phyloP scores from a whole-genome alignment of 2,113 vertebrate genomes.

The Lepus americanus region DNA sequence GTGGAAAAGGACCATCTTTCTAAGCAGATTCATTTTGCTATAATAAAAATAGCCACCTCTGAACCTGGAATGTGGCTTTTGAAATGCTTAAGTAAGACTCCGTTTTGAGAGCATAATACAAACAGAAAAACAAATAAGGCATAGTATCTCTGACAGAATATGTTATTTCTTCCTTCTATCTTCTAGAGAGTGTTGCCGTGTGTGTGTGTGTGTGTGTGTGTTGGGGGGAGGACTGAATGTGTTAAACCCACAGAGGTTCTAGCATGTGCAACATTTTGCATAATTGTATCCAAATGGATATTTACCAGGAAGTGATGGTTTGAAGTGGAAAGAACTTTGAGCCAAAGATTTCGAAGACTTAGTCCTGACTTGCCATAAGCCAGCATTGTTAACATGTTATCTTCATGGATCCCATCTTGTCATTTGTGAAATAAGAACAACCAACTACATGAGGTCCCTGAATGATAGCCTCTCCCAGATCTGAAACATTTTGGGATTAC shows the following conservation, averaged over 20 bases:
- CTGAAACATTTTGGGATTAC: background rate
- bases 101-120: conserved; percentile 49
- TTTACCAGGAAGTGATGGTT: background rate
- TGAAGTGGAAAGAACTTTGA: background rate
- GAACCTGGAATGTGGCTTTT: conserved; percentile 43
- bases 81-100: background rate
- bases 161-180: conserved; percentile 37
- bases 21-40: conserved; percentile 17
- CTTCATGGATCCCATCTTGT: background rate
- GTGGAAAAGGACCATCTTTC: conserved; percentile 72
- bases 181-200: background rate
- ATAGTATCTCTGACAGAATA: background rate
- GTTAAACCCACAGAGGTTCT: background rate
- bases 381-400: background rate
- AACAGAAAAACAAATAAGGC: conserved; percentile 48
- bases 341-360: background rate
- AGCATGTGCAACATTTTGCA: background rate
- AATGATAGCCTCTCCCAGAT: background rate
- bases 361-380: background rate
- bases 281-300: background rate
- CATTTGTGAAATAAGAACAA: background rate
- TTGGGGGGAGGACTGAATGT: background rate
- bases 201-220: background rate
- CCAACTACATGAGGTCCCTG: background rate
- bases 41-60: conserved; percentile 74